Percentiles rank a stretch among this genome's conserved stretches.
Evolutionary conservation across 2,797 vertebrate species (phyloP).

Genomic region (Enteromius mattozi): DNA sequence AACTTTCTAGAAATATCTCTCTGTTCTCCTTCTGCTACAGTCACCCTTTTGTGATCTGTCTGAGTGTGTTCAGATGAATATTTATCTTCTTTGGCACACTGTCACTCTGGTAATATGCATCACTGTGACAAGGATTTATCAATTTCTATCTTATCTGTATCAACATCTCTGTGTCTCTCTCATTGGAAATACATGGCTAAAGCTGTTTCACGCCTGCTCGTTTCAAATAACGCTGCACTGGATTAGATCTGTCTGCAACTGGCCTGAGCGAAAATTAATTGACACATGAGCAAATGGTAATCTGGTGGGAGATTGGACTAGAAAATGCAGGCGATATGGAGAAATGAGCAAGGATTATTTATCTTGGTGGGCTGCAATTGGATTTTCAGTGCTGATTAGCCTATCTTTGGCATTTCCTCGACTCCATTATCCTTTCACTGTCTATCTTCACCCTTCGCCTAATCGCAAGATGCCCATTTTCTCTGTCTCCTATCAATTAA

Average conservation of each 20-base stretch:
- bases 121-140: conserved; percentile 66
- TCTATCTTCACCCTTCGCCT: conserved; percentile 14
- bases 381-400: conserved; percentile 48
- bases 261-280: conserved; percentile 48
- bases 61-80: conserved; percentile 56
- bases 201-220: not conserved
- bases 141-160: conserved; percentile 9
- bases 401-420: not conserved
- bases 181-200: not conserved
- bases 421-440: conserved; percentile 17
- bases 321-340: conserved; percentile 38
- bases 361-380: conserved; percentile 43
- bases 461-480: conserved; percentile 16
- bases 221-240: not conserved
- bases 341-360: conserved; percentile 46
- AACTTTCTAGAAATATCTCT: conserved; percentile 32
- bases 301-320: conserved; percentile 35
- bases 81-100: conserved; percentile 66
- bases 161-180: not conserved
- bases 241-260: conserved; percentile 28
- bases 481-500: not conserved
- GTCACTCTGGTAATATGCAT: conserved; percentile 71
- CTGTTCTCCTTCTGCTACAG: conserved; percentile 5
- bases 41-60: conserved; percentile 4
- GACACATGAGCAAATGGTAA: conserved; percentile 46